These are phyloP conservation scores for Nymphalis io DNA, from an alignment of 1,140 invertebrate genomes.

Conservation along the genomic window DNA sequence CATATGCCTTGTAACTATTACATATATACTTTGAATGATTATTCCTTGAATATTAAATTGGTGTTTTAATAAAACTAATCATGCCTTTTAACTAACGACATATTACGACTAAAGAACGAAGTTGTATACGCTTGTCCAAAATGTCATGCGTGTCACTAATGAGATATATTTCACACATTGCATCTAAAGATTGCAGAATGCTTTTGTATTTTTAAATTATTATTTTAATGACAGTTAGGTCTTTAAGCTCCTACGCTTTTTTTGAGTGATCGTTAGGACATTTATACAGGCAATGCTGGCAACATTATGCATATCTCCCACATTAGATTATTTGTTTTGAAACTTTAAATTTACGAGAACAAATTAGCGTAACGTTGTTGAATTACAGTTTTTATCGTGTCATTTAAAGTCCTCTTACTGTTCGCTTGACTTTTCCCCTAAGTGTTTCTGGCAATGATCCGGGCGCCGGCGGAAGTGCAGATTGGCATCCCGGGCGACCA, in stretches of 20 bases:
- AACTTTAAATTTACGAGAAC: background rate
- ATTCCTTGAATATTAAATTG: no score
- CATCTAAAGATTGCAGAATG: background rate
- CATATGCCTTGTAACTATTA: no score
- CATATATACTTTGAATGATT: no score
- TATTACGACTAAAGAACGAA: no score
- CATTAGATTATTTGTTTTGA: background rate
- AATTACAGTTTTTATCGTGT: conserved; percentile 22
- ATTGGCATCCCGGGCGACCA: conserved; percentile 60
- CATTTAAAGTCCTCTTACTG: conserved; percentile 18
- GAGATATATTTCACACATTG: conserved; percentile 12
- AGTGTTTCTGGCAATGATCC: conserved; percentile 69
- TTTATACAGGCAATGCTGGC: background rate
- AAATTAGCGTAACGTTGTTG: background rate
- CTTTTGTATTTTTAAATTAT: background rate
- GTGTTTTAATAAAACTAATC: no score
- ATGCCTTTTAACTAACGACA: no score
- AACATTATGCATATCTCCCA: background rate
- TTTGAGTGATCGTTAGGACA: no score
- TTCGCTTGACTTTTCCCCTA: conserved; percentile 40
- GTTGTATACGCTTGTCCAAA: background rate
- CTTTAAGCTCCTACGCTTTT: no score
- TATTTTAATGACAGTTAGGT: background rate
- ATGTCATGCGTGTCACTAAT: conserved; percentile 13
- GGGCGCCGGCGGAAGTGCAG: conserved; percentile 71